Evolutionary conservation across 2,797 vertebrate species (phyloP), one percentile per base, ranked within the genome.

Genomic region (Myiotriccus ornatus): DNA sequence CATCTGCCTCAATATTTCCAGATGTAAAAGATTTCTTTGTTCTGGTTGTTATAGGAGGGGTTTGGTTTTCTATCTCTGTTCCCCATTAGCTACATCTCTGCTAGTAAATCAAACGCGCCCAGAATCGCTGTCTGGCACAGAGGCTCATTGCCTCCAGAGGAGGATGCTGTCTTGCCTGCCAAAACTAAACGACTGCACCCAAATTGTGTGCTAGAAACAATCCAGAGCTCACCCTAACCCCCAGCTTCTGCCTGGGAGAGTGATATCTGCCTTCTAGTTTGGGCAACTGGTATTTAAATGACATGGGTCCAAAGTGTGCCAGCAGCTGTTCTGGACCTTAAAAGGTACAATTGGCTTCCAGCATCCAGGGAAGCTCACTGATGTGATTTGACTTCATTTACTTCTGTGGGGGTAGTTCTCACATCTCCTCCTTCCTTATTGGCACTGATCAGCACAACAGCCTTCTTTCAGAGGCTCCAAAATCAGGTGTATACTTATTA

Each of bases 1-100:
- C 88, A 85, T 79, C 70, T 41, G n/a, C 87, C 69, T 93, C 44
- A 50, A 13, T 90, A 90, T 89, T 92, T 94, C 80, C 82, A 90
- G 84, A 94, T 94, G 64, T 59, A 69, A 93, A 82, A 67, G 87
- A 92, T 96, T 94, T 86, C 90, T 89, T 87, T 96, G 70, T 92
- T 96, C 92, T 70, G 24, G 34, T 69, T 76, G 70, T 77, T 84
- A 50, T 93, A 80, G 71, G 39, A 94, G 49, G 37, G 41, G 15
- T 30, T 87, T 70, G 43, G 43, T 83, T 96, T 88, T 94, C 67
- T 90, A 3, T 84, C 84, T 94, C 78, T 63, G n/a, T 63, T 94
- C 44, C 39, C 12, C 14, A 19, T 80, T 78, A 67, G 35, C 34
- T 65, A 47, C 35, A 89, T 77, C 63, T 79, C 59, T 79, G 44